A percentile compares a stretch with the other conserved stretches of the same genome.
phyloP scores from a whole-genome alignment of 64 coral and sea anemone genomes.

The Montipora foliosa region DNA sequence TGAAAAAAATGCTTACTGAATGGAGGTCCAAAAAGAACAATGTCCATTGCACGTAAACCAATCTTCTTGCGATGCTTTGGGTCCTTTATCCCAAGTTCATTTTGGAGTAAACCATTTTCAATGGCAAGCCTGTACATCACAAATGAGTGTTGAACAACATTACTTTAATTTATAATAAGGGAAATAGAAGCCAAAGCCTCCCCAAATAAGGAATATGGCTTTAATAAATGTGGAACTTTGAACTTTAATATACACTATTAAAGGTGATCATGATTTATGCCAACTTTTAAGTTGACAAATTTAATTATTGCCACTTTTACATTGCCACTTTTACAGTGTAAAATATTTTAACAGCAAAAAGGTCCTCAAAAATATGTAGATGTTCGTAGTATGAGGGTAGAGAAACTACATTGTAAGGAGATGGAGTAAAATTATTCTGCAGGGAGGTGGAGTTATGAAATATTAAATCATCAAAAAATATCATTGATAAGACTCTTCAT shows the following conservation, averaged over 20 bases:
- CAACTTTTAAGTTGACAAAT: not conserved
- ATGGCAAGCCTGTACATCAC: constrained; percentile 83
- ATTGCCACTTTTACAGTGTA: not conserved
- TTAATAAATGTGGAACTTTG: not conserved
- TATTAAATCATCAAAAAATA: no score
- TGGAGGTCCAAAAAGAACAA: constrained; percentile 95
- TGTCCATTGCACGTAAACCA: constrained; percentile 95
- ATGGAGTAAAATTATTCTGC: no score
- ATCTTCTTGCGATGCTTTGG: constrained; percentile 96
- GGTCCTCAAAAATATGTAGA: not conserved
- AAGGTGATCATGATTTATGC: not conserved
- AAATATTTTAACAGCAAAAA: not conserved
- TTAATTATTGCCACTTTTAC: not conserved
- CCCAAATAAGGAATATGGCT: constrained; percentile 57
- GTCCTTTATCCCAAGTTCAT: constrained; percentile 90
- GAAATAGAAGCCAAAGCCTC: constrained; percentile 27
- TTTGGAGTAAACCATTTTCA: constrained; percentile 84
- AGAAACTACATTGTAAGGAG: no score
- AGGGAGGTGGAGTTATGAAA: no score
- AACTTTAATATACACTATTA: not conserved
- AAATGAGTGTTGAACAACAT: constrained; percentile 2
- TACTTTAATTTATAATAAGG: constrained; percentile 30
- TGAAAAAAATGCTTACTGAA: constrained; percentile 38
- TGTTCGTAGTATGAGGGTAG: not conserved
- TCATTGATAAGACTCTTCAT: not conserved